Percentiles rank a stretch among this genome's conserved stretches.
Conservation (phyloP, 2,888 invertebrate genomes). For the Tenthredo mesomela region DNA sequence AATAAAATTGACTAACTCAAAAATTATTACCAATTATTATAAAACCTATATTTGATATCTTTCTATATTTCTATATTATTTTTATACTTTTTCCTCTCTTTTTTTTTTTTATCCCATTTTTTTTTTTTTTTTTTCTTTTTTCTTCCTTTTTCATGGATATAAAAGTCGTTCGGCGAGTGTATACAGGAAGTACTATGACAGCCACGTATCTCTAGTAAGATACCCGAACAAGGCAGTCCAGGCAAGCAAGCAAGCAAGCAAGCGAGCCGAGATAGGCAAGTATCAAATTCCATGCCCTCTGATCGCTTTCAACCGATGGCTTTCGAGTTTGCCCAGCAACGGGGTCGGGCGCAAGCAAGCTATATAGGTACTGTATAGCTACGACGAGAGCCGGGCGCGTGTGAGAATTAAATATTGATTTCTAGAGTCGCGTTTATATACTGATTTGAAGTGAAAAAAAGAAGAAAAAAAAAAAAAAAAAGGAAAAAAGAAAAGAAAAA, state of each 20-base stretch:
- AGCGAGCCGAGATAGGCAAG: not conserved
- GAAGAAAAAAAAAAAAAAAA: not conserved
- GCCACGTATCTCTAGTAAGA: not conserved
- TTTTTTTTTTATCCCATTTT: not conserved
- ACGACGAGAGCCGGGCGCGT: conserved; percentile 6
- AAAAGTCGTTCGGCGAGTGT: not conserved
- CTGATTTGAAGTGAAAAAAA: not conserved
- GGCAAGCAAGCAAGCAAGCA: not conserved
- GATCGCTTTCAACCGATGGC: conserved; percentile 18
- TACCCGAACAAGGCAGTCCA: not conserved
- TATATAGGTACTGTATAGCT: not conserved
- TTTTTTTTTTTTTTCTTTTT: not conserved
- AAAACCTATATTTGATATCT: no score
- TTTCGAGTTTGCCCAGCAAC: conserved; percentile 32
- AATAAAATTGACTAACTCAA: no score
- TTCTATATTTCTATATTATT: not conserved
- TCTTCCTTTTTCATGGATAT: not conserved
- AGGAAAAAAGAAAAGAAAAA: not conserved
- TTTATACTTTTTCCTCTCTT: not conserved
- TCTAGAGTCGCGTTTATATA: not conserved
- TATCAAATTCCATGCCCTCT: conserved; percentile 44
- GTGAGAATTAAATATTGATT: conserved; percentile 36
- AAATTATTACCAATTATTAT: no score
- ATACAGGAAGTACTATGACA: conserved; percentile 14
- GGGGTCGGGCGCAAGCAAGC: not conserved